Percentiles rank a stretch among this genome's conserved stretches.
These are phyloP conservation scores for Echeneis naucrates DNA, from an alignment of 2,797 vertebrate species.

Conservation along the genomic window DNA sequence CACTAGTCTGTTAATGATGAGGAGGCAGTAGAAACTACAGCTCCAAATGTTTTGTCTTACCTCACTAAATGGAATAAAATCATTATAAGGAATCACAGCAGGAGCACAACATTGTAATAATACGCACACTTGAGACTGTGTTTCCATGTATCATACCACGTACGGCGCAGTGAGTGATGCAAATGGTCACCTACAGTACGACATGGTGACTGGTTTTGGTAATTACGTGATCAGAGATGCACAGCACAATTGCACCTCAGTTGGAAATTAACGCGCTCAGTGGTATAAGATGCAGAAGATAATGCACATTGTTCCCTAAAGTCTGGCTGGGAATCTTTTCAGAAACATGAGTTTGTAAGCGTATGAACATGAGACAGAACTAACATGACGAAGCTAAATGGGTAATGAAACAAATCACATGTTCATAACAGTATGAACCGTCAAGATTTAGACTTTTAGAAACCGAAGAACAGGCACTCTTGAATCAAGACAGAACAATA, in stretches of 20 bases:
- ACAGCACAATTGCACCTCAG: slow-evolving; percentile 12
- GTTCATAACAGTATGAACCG: rapidly evolving
- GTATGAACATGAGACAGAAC: not conserved
- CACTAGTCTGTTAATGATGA: not conserved
- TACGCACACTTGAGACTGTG: slow-evolving; percentile 8
- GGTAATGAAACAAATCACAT: not conserved
- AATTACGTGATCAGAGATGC: slow-evolving; percentile 36
- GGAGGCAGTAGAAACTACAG: slow-evolving; percentile 1
- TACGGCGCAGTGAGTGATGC: slow-evolving; percentile 19
- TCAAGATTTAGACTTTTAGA: not conserved
- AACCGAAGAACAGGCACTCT: not conserved
- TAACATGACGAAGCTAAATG: not conserved
- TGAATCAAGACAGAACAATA: not conserved
- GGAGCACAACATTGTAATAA: slow-evolving; percentile 1
- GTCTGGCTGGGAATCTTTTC: not conserved
- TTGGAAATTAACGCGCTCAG: slow-evolving; percentile 33
- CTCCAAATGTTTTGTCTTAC: not conserved
- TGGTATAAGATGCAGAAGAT: slow-evolving; percentile 3
- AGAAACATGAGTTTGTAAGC: not conserved
- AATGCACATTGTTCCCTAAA: slow-evolving; percentile 1
- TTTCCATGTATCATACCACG: not conserved
- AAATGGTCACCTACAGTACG: slow-evolving; percentile 2
- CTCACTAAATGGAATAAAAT: not conserved
- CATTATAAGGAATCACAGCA: not conserved
- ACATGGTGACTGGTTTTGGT: slow-evolving; percentile 44